Base-by-base conservation (phyloP, 2,113 vertebrate species). In the Anseranas semipalmata region DNA sequence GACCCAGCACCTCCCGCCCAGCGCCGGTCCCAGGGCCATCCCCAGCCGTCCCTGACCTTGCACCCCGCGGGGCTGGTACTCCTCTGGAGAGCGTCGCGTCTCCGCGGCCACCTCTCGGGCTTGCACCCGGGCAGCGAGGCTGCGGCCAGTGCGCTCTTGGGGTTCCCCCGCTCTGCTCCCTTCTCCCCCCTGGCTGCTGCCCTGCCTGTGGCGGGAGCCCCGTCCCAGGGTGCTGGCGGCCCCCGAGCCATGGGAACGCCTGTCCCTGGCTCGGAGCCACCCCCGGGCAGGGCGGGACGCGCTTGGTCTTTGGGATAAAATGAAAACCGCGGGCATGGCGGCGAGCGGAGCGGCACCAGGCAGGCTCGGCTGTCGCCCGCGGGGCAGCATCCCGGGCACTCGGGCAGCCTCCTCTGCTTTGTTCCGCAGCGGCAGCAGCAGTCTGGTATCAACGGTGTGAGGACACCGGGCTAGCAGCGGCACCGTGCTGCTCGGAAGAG, bases 371-470 rank as follows among this genome's bases (percentile, higher is more conserved):
- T 48, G 46, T 10, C 21, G 46, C 46, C 46, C 10, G 46, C 46
- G 46, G 46, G 33, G 55, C 35, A 28, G 76, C 17, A 12, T 45
- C 77, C 75, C 8, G 59, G 84, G 94, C 77, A 63, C 82, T 98
- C 97, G 95, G 98, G 98, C 98, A 98, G 98, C 97, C 91, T 98
- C 96, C 98, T 97, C 98, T 98, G 98, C 99, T 98, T 97, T 98
- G 98, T 99, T 99, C 96, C 98, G 77, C 99, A 99, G 99, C 67
- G 98, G 99, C 98, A 99, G 99, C 92, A 98, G 98, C 98, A 99
- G 99, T 96, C 99, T 99, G 98, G 99, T 99, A 98, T 99, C 99
- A 59, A 99, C 99, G 96, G 99, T 99, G 98, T 99, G 99, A 99
- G 98, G 98, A 98, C 98, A 98, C 98, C 96, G 82, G 97, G 93